These are phyloP conservation scores for Dryomyza anilis DNA, from an alignment of 2,888 invertebrate species.

Conservation along the genomic window DNA sequence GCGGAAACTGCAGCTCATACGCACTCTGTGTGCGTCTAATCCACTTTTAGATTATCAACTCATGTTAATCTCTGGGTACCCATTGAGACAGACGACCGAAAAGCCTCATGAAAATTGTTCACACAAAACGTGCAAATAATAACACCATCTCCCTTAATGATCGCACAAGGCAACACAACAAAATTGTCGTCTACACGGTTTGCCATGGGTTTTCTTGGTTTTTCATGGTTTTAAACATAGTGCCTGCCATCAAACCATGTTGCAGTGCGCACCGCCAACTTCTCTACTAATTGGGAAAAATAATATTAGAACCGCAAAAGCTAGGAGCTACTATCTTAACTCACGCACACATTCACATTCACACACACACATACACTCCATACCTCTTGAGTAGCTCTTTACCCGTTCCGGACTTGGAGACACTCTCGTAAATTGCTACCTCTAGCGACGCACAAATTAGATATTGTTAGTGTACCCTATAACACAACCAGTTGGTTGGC, in stretches of 20 bases:
- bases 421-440: too few relatives aligned
- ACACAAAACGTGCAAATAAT: slow-evolving; percentile 60
- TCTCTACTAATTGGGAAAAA: slow-evolving; percentile 35
- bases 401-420: too few relatives aligned
- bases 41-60: slow-evolving; percentile 29
- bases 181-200: slow-evolving; percentile 14
- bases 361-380: too few relatives aligned
- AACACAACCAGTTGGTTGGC: too few relatives aligned
- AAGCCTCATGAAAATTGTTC: slow-evolving; percentile 39
- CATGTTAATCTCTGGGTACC: slow-evolving; percentile 31
- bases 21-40: not conserved
- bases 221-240: not conserved
- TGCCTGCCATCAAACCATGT: not conserved
- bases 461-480: slow-evolving; percentile 37
- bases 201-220: not conserved
- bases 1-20: not conserved
- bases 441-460: slow-evolving; percentile 36
- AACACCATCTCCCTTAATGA: slow-evolving; percentile 58
- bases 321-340: slow-evolving; percentile 1
- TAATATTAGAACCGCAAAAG: slow-evolving; percentile 26
- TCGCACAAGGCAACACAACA: too few relatives aligned
- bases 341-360: slow-evolving; percentile 21
- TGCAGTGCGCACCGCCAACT: slow-evolving; percentile 18
- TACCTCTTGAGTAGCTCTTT: too few relatives aligned
- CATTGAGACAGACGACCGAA: not conserved